These are phyloP conservation scores for Myrmecophaga tridactyla DNA, from an alignment of 2,113 vertebrate genomes.

Conservation along the genomic window DNA sequence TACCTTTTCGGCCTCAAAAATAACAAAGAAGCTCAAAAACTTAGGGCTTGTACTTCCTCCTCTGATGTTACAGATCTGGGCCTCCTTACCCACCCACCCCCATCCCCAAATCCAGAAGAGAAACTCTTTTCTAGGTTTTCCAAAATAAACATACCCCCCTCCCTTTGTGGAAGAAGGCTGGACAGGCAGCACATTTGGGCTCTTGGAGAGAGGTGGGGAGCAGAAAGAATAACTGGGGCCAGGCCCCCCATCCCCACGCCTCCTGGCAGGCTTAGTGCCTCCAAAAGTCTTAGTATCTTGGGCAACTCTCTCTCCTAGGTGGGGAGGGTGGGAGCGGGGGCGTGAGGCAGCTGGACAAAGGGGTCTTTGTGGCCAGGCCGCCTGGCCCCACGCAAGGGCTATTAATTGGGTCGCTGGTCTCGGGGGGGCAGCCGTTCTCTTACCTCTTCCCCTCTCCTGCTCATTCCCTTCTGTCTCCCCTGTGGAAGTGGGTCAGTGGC, in stretches of 20 bases:
- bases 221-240: neutral
- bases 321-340: neutral
- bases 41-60: slow-evolving; percentile 8
- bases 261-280: slow-evolving; percentile 61
- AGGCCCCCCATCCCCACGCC: neutral
- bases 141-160: neutral
- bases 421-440: slow-evolving; percentile 29
- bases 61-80: neutral
- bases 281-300: slow-evolving; percentile 63
- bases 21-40: neutral
- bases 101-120: neutral
- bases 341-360: slow-evolving; percentile 61
- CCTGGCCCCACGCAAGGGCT: slow-evolving; percentile 50
- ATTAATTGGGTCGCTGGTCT: slow-evolving; percentile 72
- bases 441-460: slow-evolving; percentile 39
- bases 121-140: slow-evolving; percentile 27
- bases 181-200: neutral
- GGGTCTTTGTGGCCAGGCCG: slow-evolving; percentile 73
- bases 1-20: neutral
- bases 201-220: neutral
- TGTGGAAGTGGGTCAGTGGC: slow-evolving; percentile 73
- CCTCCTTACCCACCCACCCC: neutral
- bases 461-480: slow-evolving; percentile 60
- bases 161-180: neutral
- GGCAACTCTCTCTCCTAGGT: slow-evolving; percentile 48